Evolutionary conservation across 2,113 vertebrate species (phyloP).

Genomic region (Rhinichthys klamathensis): DNA sequence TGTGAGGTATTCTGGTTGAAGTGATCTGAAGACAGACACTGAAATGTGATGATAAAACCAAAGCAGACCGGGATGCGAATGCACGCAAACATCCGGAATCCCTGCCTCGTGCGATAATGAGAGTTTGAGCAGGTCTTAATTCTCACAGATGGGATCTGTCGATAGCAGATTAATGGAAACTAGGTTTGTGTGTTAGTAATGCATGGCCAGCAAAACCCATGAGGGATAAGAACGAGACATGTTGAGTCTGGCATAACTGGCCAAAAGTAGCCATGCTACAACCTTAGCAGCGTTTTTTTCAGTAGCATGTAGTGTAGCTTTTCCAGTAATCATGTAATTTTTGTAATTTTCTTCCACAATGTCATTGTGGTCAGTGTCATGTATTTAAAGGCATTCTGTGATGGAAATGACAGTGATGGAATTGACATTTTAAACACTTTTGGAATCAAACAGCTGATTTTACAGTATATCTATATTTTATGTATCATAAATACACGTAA

Average conservation of each 20-base stretch:
- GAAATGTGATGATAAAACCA: slow-evolving; percentile 11
- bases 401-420: neutral
- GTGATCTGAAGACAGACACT: slow-evolving; percentile 8
- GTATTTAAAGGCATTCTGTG: neutral
- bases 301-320: neutral
- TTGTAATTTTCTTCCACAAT: neutral
- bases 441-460: neutral
- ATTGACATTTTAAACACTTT: neutral
- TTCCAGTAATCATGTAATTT: neutral
- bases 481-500: neutral
- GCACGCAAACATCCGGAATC: slow-evolving; percentile 24
- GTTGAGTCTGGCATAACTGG: neutral
- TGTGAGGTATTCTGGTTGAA: neutral
- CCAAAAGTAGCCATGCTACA: neutral
- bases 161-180: slow-evolving; percentile 41
- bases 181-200: slow-evolving; percentile 7
- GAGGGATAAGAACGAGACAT: neutral
- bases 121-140: slow-evolving; percentile 37
- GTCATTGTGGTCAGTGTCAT: neutral
- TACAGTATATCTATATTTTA: neutral
- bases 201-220: neutral
- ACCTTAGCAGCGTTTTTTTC: neutral
- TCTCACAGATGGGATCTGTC: slow-evolving; percentile 22
- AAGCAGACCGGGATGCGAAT: slow-evolving; percentile 22
- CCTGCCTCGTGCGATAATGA: slow-evolving; percentile 43